Percentiles rank a stretch among this genome's conserved stretches.
phyloP scores from a whole-genome alignment of 2,888 invertebrate species.

The Pilophorus perplexus region DNA sequence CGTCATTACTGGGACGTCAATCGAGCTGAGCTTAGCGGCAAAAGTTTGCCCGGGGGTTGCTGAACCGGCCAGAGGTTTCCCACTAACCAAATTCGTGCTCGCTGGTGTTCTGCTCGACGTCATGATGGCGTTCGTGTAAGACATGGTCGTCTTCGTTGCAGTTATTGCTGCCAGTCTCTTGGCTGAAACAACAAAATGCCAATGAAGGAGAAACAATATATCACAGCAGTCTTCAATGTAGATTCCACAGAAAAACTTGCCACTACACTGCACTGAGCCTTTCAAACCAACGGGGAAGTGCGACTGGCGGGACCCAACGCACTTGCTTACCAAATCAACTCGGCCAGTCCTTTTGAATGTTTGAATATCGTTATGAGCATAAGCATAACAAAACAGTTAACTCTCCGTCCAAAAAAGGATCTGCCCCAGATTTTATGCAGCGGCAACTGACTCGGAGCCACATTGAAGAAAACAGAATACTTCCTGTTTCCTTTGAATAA shows the following conservation, averaged over 20 bases:
- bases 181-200: constrained; percentile 50
- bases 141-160: constrained; percentile 59
- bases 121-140: constrained; percentile 60
- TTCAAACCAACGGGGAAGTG: constrained; percentile 50
- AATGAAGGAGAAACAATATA: no score
- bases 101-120: constrained; percentile 53
- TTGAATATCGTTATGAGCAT: constrained; percentile 5
- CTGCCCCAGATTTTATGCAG: constrained; percentile 4
- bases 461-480: no score
- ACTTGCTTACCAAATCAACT: constrained; percentile 23
- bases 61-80: background rate
- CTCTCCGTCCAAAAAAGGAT: background rate
- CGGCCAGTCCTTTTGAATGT: constrained; percentile 19
- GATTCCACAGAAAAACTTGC: no score
- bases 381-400: constrained; percentile 10
- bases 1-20: constrained; percentile 48
- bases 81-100: constrained; percentile 49
- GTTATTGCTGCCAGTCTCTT: constrained; percentile 55
- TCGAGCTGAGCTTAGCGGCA: constrained; percentile 65
- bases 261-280: no score
- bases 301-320: constrained; percentile 43
- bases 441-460: background rate
- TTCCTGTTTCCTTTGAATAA: background rate
- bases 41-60: constrained; percentile 58
- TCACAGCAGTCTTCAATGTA: no score